These are phyloP conservation scores for Nixonia krombeini DNA, from an alignment of 1,140 invertebrate species.

Conservation along the genomic window DNA sequence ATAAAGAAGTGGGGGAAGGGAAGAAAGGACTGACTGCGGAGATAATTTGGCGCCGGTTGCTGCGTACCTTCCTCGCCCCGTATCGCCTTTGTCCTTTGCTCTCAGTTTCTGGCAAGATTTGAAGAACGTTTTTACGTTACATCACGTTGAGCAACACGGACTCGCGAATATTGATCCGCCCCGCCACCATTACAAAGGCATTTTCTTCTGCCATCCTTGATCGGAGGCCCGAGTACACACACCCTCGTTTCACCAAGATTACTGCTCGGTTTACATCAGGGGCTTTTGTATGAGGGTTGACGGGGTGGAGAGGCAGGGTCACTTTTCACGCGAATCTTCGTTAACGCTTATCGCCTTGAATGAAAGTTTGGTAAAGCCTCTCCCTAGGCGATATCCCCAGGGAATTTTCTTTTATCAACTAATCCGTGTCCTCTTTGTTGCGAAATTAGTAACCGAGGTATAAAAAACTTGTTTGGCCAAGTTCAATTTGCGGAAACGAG, in stretches of 20 bases:
- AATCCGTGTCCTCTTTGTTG: no score
- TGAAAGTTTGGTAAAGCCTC: not conserved
- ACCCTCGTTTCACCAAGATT: conserved; percentile 5
- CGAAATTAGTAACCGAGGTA: no score
- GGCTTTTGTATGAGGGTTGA: no score
- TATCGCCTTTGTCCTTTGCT: conserved; percentile 10
- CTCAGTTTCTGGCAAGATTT: conserved; percentile 41
- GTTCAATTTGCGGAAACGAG: no score
- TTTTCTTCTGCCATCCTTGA: conserved; percentile 22
- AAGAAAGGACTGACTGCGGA: not conserved
- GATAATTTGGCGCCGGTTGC: conserved; percentile 3
- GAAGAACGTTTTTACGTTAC: conserved; percentile 38
- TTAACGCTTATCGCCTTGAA: conserved; percentile 14
- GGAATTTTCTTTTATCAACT: no score
- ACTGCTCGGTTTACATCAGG: not conserved
- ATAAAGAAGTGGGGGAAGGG: no score
- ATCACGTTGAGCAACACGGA: conserved; percentile 43
- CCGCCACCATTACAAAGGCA: conserved; percentile 15
- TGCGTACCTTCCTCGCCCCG: conserved; percentile 4
- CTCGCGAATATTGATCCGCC: conserved; percentile 47
- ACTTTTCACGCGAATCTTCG: not conserved
- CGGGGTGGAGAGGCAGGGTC: not conserved
- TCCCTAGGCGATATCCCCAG: no score
- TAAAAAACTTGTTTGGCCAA: no score
- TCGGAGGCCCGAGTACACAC: conserved; percentile 7